Evolutionary conservation across 1,140 invertebrate species (phyloP).

Genomic region (Chionoecetes opilio): DNA sequence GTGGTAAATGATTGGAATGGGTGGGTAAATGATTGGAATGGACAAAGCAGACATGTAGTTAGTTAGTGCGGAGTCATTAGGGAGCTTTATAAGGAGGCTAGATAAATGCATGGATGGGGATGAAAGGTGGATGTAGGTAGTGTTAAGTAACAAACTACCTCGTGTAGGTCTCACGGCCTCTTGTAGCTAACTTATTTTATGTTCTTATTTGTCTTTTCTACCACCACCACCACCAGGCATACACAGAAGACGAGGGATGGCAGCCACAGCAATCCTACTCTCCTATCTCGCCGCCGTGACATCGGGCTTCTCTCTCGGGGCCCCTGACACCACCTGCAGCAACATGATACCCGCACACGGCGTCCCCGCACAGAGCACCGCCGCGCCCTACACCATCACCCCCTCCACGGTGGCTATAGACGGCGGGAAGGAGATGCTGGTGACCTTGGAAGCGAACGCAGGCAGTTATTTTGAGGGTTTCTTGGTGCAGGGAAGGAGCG

Average conservation of each 20-base stretch:
- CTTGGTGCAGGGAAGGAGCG: slow-evolving; percentile 47
- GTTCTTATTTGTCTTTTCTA: too few relatives aligned
- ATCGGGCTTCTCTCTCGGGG: slow-evolving; percentile 50
- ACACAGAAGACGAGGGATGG: not conserved
- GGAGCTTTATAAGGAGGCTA: too few relatives aligned
- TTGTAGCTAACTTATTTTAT: too few relatives aligned
- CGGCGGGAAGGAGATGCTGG: slow-evolving; percentile 59
- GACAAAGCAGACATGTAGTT: too few relatives aligned
- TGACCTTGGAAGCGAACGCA: slow-evolving; percentile 37
- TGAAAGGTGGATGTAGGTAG: too few relatives aligned
- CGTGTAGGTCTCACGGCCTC: too few relatives aligned
- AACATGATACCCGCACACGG: slow-evolving; percentile 44
- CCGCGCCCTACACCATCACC: slow-evolving; percentile 61
- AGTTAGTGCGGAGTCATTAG: too few relatives aligned
- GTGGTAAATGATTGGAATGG: too few relatives aligned
- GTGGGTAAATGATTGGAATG: too few relatives aligned
- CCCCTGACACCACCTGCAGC: slow-evolving; percentile 65
- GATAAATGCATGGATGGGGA: too few relatives aligned
- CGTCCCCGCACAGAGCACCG: not conserved
- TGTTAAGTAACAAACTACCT: too few relatives aligned
- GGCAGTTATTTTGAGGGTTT: slow-evolving; percentile 51
- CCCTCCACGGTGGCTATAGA: slow-evolving; percentile 38
- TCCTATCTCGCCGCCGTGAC: not conserved
- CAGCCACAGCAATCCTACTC: not conserved
- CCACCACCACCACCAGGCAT: slow-evolving; percentile 42